Base-by-base conservation (phyloP, 2,113 vertebrate genomes). In the Scatophagus argus region DNA sequence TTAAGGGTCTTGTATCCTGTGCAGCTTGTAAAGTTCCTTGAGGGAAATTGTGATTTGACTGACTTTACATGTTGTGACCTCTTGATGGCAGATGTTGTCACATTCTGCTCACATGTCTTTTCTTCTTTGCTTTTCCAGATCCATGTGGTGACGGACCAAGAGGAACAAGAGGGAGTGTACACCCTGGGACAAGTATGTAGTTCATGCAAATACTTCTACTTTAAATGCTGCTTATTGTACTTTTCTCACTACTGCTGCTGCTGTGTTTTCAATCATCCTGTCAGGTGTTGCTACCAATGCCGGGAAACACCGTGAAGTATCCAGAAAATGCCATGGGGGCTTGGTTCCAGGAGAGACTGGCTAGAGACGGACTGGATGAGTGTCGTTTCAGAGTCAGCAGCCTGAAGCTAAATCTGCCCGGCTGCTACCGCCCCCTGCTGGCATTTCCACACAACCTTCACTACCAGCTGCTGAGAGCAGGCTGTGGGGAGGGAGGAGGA, bases 281-380 rank as follows among this genome's bases (percentile, higher is more conserved):
- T 34, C 64, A 99, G 98, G 96, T 99, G 23, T 93, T 98, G 78
- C 94, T 99, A 54, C 98, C 98, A 2, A 96, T 99, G 94, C 96
- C 95, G 71, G 98, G 98, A 39, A 96, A 97, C 84, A 97, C 91
- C 1, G 91, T 97, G 82, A 96, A 93, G 54, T 99, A 98, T 92
- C 98, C 98, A 3, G 93, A 91, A 81, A 97, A 95, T 91, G 59
- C 61, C 39, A 81, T 93, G 76, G 93, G 90, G 25, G 9, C 84
- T 6, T 95, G 96, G 96, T 83, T 94, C 93, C 25, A 94, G 94
- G 96, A 98, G 93, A 91, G 94, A 46, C 73, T 96, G 95, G 79
- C 86, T 82, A 80, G 94, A 94, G 93, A 98, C 61, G 96, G 95
- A 3, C 92, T 99, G 49, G 88, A 92, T 10, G 74, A 82, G 8